Evolutionary conservation across 1,140 invertebrate species (phyloP).

Genomic region (Phortica variegata): DNA sequence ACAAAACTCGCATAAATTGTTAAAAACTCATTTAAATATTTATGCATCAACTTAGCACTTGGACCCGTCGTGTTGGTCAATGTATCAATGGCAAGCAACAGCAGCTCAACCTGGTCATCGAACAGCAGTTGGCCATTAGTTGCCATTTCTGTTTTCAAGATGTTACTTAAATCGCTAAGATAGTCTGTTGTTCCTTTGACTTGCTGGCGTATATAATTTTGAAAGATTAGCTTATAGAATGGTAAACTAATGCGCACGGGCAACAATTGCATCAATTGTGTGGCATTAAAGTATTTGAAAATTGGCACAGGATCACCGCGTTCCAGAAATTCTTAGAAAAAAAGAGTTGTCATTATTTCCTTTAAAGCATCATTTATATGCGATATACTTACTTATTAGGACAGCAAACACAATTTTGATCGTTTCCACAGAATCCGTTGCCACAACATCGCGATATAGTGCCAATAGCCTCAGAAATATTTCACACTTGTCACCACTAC

Average conservation of each 20-base stretch:
- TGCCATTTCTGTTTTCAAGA: too few species aligned
- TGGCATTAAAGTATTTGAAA: conserved; percentile 14
- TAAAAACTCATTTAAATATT: conserved; percentile 32
- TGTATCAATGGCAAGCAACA: conserved; percentile 40
- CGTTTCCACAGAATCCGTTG: too few species aligned
- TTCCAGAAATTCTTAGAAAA: conserved; percentile 23
- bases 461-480: too few species aligned
- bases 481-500: too few species aligned
- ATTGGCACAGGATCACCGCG: conserved; percentile 19
- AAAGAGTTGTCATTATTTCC: too few species aligned
- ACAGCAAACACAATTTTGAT: too few species aligned
- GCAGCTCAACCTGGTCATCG: too few species aligned
- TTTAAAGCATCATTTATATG: too few species aligned
- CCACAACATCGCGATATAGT: too few species aligned
- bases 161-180: too few species aligned
- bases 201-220: neutral
- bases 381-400: too few species aligned
- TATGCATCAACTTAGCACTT: conserved; percentile 27
- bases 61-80: conserved; percentile 22
- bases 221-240: conserved; percentile 13
- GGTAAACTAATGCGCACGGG: conserved; percentile 3
- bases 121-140: too few species aligned
- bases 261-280: conserved; percentile 7
- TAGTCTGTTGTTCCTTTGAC: conserved; percentile 12
- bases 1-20: conserved; percentile 29